phyloP scores from a whole-genome alignment of 2,797 vertebrate genomes.

The Melanotaenia trifasciata region DNA sequence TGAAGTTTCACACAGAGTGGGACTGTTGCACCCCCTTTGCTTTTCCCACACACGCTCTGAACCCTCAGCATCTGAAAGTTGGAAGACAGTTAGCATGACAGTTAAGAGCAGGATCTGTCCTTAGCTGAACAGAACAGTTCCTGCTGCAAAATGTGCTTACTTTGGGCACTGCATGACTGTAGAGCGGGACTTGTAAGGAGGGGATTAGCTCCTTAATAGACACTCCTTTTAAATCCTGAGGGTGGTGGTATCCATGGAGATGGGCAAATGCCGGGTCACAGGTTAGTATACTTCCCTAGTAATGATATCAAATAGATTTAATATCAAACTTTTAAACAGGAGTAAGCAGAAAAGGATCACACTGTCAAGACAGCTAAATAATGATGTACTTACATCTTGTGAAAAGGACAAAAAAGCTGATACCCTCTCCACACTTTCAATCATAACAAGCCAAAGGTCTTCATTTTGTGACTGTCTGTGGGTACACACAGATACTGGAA shows the following conservation, averaged over 20 bases:
- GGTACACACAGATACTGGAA: slow-evolving; percentile 88
- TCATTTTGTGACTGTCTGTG: slow-evolving; percentile 71
- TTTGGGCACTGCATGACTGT: slow-evolving; percentile 85
- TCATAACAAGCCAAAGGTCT: slow-evolving; percentile 80
- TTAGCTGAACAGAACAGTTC: slow-evolving; percentile 28
- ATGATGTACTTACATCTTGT: slow-evolving; percentile 79
- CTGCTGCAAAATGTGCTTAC: slow-evolving; percentile 67
- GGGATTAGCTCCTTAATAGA: slow-evolving; percentile 88
- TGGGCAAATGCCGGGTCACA: slow-evolving; percentile 90
- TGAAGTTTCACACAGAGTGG: slow-evolving; percentile 90
- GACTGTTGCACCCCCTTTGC: slow-evolving; percentile 81
- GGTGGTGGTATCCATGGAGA: slow-evolving; percentile 87
- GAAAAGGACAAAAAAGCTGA: slow-evolving; percentile 86
- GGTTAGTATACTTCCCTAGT: slow-evolving; percentile 86
- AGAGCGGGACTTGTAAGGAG: slow-evolving; percentile 87
- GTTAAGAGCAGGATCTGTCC: slow-evolving; percentile 25
- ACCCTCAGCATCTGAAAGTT: slow-evolving; percentile 84
- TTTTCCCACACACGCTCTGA: slow-evolving; percentile 86
- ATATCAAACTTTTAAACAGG: neutral
- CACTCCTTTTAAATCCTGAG: slow-evolving; percentile 85
- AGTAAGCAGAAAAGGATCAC: neutral
- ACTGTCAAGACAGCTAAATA: neutral
- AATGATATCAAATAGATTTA: slow-evolving; percentile 30
- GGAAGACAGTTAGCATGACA: slow-evolving; percentile 20
- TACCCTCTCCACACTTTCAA: slow-evolving; percentile 89